Evolutionary conservation across 2,113 vertebrate genomes (phyloP).

Genomic region (Gymnarchus niloticus): DNA sequence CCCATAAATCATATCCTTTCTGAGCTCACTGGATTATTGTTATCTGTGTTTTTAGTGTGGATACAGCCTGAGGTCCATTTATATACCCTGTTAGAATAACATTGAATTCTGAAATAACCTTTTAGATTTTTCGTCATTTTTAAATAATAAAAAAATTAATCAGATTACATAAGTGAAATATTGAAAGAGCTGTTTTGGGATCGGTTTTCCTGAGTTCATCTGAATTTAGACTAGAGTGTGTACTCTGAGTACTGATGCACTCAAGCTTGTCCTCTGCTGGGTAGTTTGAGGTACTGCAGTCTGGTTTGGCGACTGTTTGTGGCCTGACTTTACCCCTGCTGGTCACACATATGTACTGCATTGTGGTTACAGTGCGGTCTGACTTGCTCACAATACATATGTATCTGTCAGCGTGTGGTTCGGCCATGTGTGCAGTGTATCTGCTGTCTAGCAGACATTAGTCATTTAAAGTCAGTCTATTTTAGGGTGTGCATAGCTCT

Average conservation of each 20-base stretch:
- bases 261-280: slow-evolving; percentile 53
- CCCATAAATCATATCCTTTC: too few species aligned
- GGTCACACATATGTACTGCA: not conserved
- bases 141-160: not conserved
- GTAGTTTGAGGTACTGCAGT: slow-evolving; percentile 32
- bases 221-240: slow-evolving; percentile 28
- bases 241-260: not conserved
- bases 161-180: not conserved
- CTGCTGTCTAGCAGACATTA: not conserved
- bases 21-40: too few species aligned
- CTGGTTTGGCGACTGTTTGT: not conserved
- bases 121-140: not conserved
- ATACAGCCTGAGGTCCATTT: too few species aligned
- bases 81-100: too few species aligned
- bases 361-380: not conserved
- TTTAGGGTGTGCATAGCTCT: not conserved
- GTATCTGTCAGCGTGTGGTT: not conserved
- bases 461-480: not conserved
- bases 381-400: not conserved
- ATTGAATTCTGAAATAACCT: not conserved
- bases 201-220: not conserved
- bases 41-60: too few species aligned
- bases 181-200: not conserved
- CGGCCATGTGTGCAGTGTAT: not conserved
- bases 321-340: not conserved